phyloP scores from a whole-genome alignment of 2,888 invertebrate genomes.

The Polydesmus complanatus region DNA sequence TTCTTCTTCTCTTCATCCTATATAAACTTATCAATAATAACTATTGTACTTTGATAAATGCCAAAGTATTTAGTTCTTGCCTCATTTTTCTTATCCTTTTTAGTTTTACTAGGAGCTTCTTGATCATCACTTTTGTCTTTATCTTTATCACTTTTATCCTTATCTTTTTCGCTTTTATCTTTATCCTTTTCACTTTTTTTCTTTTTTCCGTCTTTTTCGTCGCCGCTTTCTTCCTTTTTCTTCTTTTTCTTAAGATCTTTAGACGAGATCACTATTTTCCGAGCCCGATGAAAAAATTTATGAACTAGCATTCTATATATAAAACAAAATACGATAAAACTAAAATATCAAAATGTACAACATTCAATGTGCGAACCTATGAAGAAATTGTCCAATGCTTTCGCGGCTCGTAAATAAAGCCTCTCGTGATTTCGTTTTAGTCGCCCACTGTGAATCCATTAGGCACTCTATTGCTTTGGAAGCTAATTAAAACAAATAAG shows the following conservation, averaged over 20 bases:
- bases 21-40: constrained; percentile 11
- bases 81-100: constrained; percentile 33
- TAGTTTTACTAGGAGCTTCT: constrained; percentile 20
- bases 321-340: background rate
- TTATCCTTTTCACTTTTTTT: constrained; percentile 42
- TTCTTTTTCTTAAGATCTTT: constrained; percentile 41
- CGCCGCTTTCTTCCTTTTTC: constrained; percentile 35
- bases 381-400: constrained; percentile 63
- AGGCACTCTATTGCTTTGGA: constrained; percentile 74
- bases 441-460: constrained; percentile 79
- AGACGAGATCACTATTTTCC: constrained; percentile 64
- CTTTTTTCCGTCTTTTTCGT: constrained; percentile 33
- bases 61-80: constrained; percentile 23
- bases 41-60: no score
- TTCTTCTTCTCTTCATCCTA: constrained; percentile 46
- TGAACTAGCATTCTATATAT: constrained; percentile 59
- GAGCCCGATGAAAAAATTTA: constrained; percentile 89
- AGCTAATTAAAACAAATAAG: constrained; percentile 38
- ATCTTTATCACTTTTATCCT: constrained; percentile 21
- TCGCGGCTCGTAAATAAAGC: constrained; percentile 66
- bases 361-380: no score
- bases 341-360: constrained; percentile 21
- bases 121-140: constrained; percentile 23
- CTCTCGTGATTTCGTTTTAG: constrained; percentile 38
- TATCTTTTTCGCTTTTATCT: constrained; percentile 23